Evolutionary conservation across 2,113 vertebrate genomes (phyloP).

Genomic region (Pterophyllum scalare): DNA sequence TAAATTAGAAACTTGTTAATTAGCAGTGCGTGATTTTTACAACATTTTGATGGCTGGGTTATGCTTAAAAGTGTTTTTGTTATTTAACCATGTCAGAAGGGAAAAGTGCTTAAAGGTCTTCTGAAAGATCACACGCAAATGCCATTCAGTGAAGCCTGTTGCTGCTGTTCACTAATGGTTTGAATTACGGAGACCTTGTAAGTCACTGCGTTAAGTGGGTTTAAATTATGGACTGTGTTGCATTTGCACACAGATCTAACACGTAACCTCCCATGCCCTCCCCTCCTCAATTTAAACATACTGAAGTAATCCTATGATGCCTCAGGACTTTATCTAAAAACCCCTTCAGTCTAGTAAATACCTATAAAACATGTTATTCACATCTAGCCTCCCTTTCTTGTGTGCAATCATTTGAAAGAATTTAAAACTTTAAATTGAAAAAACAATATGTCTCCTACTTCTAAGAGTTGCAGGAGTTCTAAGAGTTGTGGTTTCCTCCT

Average conservation of each 20-base stretch:
- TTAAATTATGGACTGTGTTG: neutral
- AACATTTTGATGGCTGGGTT: neutral
- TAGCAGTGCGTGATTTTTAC: neutral
- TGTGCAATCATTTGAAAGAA: neutral
- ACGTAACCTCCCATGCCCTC: neutral
- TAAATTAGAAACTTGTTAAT: neutral
- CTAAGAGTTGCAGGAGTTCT: neutral
- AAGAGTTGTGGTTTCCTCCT: neutral
- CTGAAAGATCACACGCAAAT: slow-evolving; percentile 6
- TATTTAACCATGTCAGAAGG: neutral
- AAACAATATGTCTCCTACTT: neutral
- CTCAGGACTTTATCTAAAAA: neutral
- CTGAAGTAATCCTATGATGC: neutral
- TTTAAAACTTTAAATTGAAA: neutral
- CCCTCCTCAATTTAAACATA: neutral
- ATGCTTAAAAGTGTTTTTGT: neutral
- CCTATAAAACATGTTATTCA: neutral
- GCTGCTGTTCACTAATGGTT: neutral
- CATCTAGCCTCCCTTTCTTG: neutral
- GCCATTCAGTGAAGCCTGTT: neutral
- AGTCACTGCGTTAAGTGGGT: neutral
- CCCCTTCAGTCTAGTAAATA: neutral
- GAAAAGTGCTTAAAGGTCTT: neutral
- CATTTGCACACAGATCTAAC: neutral
- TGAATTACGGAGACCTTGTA: neutral